Base-by-base conservation (phyloP, 2,113 vertebrate species). In the Prunella himalayana region DNA sequence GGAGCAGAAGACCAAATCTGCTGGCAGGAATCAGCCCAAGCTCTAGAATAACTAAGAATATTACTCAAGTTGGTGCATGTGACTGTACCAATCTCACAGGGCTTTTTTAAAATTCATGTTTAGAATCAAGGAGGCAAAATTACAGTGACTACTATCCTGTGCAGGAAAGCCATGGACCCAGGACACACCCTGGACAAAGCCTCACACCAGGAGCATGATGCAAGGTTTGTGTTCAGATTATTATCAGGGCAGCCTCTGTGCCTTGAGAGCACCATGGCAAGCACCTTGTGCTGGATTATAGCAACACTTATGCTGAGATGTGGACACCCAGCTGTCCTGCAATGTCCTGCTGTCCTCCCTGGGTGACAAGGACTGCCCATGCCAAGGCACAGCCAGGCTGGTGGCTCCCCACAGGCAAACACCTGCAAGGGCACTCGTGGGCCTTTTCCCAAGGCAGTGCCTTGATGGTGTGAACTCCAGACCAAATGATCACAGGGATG, bases 341-440 rank as follows among this genome's bases (percentile, higher is more conserved):
- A 61, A 23, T 0, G 0, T 49, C 41, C 42, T 47, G 54, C n/a
- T 70, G 11, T 37, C 51, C 45, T 69, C 31, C 51, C 2, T 1
- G 16, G 19, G 13, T 28, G 20, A 15, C 78, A 69, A 73, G 64
- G 73, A 30, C 73, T 61, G 50, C 37, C 35, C n/a, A 31, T 1
- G 4, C 45, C 39, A n/a, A 44, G 28, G n/a, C 12, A 66, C 1
- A 3, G 4, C 31, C 0, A 0, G 66, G 56, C 61, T 63, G 51
- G 24, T 47, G 31, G 42, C 22, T 92, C 28, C 49, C 49, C 33
- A 61, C 1, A 8, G 37, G 13, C 6, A 75, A 39, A 12, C 59
- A 66, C 35, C 31, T 42, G 51, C 8, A 9, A n/a, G 19, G 42
- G 60, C 50, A 41, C 1, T 0, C 1, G 4, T 16, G 30, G 63